Conservation (phyloP, 2,888 invertebrate genomes). For the Ferrisia virgata region DNA sequence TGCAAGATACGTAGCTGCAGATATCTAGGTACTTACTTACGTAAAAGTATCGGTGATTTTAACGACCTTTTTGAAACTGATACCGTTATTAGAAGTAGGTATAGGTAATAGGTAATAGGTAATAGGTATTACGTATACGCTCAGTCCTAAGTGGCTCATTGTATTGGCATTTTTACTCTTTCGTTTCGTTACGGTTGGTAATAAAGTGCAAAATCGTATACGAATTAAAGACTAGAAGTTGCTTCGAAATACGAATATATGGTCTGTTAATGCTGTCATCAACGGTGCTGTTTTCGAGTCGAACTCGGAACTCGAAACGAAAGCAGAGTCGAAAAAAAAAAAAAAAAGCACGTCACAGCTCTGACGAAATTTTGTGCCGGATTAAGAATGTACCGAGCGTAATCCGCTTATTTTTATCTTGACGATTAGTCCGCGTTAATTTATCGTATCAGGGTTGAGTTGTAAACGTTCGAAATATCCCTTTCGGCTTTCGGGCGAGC, state of each 20-base stretch:
- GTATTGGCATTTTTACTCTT: background rate
- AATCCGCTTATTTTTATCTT: background rate
- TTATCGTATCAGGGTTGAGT: background rate
- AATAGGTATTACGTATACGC: background rate
- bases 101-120: no score
- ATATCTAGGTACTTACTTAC: no score
- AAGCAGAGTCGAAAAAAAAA: background rate
- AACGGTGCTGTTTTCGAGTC: background rate
- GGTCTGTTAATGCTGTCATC: background rate
- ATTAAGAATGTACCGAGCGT: background rate
- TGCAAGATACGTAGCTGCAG: no score
- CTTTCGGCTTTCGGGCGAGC: no score
- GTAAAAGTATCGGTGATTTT: background rate
- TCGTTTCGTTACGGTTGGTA: background rate
- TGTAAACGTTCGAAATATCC: background rate
- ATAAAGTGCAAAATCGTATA: background rate
- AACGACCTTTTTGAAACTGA: background rate
- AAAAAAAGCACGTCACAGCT: background rate
- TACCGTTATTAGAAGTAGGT: no score
- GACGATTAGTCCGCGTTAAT: background rate
- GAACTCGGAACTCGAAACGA: no score
- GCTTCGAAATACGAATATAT: background rate
- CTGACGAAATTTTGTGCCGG: background rate
- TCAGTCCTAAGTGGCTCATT: background rate
- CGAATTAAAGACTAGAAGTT: background rate